Base-by-base conservation (phyloP, 2,888 invertebrate species). In the Oconnorella tubifera region DNA sequence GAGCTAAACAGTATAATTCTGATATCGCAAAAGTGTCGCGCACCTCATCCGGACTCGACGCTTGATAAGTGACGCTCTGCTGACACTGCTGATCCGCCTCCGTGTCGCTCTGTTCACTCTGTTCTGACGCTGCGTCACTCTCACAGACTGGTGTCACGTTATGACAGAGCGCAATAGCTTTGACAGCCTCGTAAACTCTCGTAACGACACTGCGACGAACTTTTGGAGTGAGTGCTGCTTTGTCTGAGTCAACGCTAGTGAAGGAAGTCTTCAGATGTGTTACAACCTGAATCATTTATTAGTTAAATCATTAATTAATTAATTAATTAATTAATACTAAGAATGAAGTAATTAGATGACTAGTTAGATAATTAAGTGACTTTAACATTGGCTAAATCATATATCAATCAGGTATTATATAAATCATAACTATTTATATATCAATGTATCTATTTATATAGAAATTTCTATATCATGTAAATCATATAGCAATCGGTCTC, bases 111-210 rank as follows among this genome's bases (percentile, higher is more conserved):
- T 70, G 72, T 49, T 68, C 69, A 10, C 28, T 49, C 59, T 63
- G 48, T n/a, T 67, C 66, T 23, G 72, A 72, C 28, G 74, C 76
- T 58, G 79, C 72, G 10, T 32, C 60, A 32, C 65, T 78, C 65
- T 97, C 97, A 77, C 90, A 92, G 1, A 96, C 93, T 0, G 99
- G 99, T 0, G 99, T 99, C 10, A 99, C 99, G 83, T 99, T 99
- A 80, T 99, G 99, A 80, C 99, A 99, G 48, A 99, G 84, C 0
- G 98, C 96, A 59, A 99, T 84, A 0, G 98, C 97, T 49, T 68
- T 68, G 28, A 68, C 63, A 2, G 63, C 58, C 49, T 66, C 59
- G 25, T 50, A 53, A 2, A 94, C 89, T 62, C 92, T 87, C 68
- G 88, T 87, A 62, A 88, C 86, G 78, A 89, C 86, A 19, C 90